Percentiles rank a stretch among this genome's conserved stretches.
phyloP scores from a whole-genome alignment of 2,797 vertebrate species.

The Pangasius macronema region DNA sequence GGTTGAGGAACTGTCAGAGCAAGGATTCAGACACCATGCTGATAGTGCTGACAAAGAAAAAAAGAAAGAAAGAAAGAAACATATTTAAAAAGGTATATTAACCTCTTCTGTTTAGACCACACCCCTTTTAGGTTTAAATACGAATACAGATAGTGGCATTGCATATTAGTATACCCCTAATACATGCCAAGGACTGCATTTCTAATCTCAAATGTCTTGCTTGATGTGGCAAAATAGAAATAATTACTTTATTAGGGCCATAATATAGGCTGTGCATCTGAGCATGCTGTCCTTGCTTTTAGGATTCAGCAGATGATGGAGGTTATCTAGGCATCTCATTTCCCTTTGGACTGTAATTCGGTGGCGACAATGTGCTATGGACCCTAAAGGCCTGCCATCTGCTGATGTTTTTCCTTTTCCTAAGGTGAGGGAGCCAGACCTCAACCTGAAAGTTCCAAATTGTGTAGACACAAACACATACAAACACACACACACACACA shows the following conservation, averaged over 20 bases:
- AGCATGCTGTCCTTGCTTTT: constrained; percentile 73
- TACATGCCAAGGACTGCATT: constrained; percentile 1
- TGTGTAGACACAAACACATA: constrained; percentile 39
- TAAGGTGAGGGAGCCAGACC: constrained; percentile 76
- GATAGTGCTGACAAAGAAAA: neutral
- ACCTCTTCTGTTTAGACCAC: neutral
- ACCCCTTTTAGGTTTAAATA: neutral
- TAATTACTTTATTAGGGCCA: constrained; percentile 11
- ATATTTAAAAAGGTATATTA: neutral
- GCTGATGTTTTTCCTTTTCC: constrained; percentile 72
- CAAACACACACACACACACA: constrained; percentile 29
- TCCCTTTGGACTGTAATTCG: constrained; percentile 80
- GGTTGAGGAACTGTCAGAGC: neutral
- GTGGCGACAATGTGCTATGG: constrained; percentile 78
- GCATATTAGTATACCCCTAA: neutral
- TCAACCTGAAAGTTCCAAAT: constrained; percentile 71
- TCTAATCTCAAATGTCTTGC: constrained; percentile 21
- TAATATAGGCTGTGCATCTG: constrained; percentile 59
- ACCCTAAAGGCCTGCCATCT: constrained; percentile 82
- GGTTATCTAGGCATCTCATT: constrained; percentile 77
- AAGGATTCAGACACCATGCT: neutral
- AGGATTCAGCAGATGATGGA: constrained; percentile 81
- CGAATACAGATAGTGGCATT: neutral
- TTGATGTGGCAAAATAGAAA: constrained; percentile 19
- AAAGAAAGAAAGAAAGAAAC: neutral